A percentile compares a stretch with the other conserved stretches of the same genome.
Conservation (phyloP, 2,888 invertebrate species). For the Nephrotoma flavescens region DNA sequence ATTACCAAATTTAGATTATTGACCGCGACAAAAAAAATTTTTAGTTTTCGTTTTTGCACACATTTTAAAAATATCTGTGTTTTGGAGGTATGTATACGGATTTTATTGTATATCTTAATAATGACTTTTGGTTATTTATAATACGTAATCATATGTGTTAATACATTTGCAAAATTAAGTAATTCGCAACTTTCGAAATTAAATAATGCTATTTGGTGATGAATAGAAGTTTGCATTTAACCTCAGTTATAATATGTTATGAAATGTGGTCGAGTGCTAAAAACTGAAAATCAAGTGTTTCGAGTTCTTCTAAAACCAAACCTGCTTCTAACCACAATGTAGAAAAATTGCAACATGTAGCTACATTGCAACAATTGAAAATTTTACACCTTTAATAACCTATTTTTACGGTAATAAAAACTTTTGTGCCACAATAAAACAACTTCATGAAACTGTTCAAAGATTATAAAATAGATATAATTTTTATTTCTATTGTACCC, state of each 20-base stretch:
- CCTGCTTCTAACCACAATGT: not conserved
- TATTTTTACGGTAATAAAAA: not conserved
- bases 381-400: not conserved
- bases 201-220: not conserved
- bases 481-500: not conserved
- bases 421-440: not conserved
- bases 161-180: not conserved
- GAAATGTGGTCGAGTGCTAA: not conserved
- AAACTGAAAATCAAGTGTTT: not conserved
- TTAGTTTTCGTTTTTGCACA: not conserved
- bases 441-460: not conserved
- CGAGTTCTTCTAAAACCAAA: not conserved
- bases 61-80: not conserved
- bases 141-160: not conserved
- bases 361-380: not conserved
- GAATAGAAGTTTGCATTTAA: not conserved
- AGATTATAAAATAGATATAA: not conserved
- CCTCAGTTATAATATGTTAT: not conserved
- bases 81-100: not conserved
- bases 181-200: not conserved
- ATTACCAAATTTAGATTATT: not conserved
- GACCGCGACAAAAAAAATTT: not conserved
- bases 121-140: not conserved
- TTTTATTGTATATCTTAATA: not conserved
- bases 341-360: not conserved